Percentiles rank a stretch among this genome's conserved stretches.
Conservation (phyloP, 2,113 vertebrate genomes). For the Chaetodon trifascialis region DNA sequence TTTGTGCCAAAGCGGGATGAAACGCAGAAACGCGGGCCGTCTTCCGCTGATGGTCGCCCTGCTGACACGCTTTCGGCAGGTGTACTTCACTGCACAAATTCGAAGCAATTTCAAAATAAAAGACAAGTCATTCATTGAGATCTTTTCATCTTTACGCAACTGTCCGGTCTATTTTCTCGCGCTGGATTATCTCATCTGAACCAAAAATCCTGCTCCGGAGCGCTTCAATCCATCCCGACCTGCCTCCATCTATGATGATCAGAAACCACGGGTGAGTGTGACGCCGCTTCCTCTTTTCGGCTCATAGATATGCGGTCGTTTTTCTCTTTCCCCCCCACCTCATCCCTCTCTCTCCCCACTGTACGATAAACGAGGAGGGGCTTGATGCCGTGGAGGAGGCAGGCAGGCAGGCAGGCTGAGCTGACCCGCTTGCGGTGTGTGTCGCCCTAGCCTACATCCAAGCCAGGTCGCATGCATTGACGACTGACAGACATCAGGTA, state of each 20-base stretch:
- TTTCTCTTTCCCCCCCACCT: not conserved
- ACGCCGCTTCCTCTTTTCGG: slow-evolving; percentile 73
- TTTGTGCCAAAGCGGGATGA: not conserved
- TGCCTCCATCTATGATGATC: not conserved
- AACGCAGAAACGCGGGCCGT: not conserved
- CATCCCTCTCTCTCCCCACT: slow-evolving; percentile 46
- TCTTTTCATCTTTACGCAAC: not conserved
- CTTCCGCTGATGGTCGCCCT: not conserved
- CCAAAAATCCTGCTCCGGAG: not conserved
- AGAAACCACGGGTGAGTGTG: slow-evolving; percentile 48
- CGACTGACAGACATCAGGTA: slow-evolving; percentile 81
- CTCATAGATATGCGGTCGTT: slow-evolving; percentile 63
- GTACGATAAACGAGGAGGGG: slow-evolving; percentile 83
- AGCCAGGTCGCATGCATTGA: slow-evolving; percentile 79
- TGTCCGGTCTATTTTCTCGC: not conserved
- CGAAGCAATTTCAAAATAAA: slow-evolving; percentile 47
- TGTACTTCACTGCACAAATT: slow-evolving; percentile 39
- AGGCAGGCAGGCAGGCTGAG: slow-evolving; percentile 56
- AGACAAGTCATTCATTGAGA: not conserved
- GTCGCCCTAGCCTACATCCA: slow-evolving; percentile 74
- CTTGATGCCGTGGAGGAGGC: slow-evolving; percentile 78
- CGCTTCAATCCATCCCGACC: not conserved
- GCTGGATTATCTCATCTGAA: not conserved
- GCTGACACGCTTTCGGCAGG: slow-evolving; percentile 34
- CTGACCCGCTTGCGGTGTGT: slow-evolving; percentile 70